Conservation (phyloP, 2,113 vertebrate species). For the Mobula birostris region DNA sequence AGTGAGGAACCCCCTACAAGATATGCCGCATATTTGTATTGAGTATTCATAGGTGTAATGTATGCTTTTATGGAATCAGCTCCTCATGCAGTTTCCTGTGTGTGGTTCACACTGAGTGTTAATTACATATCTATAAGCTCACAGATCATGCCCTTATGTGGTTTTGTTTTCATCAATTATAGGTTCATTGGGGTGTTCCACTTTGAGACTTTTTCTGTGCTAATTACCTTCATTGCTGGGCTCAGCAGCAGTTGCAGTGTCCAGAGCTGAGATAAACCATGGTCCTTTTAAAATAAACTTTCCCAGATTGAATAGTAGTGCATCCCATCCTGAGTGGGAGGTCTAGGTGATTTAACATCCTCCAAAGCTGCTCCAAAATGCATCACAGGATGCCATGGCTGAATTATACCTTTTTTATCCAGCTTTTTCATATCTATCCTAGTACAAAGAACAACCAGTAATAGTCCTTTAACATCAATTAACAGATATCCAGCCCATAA, state of each 20-base stretch:
- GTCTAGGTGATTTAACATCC: background rate
- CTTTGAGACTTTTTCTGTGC: too few species aligned
- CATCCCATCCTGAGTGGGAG: background rate
- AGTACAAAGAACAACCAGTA: background rate
- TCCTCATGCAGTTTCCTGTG: too few species aligned
- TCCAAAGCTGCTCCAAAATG: slow-evolving; percentile 6
- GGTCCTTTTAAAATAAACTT: background rate
- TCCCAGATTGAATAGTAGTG: background rate
- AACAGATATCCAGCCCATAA: background rate
- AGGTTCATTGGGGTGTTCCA: background rate
- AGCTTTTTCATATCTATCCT: background rate
- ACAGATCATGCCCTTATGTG: too few species aligned
- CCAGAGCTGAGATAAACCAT: background rate
- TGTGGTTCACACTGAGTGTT: too few species aligned
- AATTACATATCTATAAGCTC: too few species aligned
- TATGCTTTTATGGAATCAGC: too few species aligned
- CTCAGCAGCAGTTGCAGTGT: background rate
- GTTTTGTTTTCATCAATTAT: background rate
- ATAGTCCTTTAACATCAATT: background rate
- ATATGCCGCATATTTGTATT: too few species aligned
- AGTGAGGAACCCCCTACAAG: too few species aligned
- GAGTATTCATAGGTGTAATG: too few species aligned
- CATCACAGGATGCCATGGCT: slow-evolving; percentile 10
- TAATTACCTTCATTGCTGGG: background rate
- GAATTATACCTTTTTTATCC: background rate